Base-by-base conservation (phyloP, 2,888 invertebrate genomes). In the Kuschelorhynchus macadamiae region DNA sequence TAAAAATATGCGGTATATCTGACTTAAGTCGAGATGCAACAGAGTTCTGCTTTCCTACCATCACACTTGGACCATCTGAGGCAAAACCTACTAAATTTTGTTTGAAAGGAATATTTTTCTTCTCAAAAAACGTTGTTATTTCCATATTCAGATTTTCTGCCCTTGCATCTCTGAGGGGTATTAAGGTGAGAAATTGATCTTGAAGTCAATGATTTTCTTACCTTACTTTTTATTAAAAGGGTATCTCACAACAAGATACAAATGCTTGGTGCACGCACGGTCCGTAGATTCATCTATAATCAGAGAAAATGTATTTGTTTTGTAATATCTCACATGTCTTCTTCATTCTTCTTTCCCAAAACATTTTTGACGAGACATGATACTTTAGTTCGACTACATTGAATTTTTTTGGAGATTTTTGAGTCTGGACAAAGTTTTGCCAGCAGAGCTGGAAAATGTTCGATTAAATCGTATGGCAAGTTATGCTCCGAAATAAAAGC, bases 361-460 rank as follows among this genome's bases (percentile, higher is more conserved):
- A 71, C 69, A 46, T 75, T 73, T 56, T 69, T 74, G 16, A 74
- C 69, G 41, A 74, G 70, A 47, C 52, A 50, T 12, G 73, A 71
- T 21, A 67, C 44, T 67, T 74, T 76, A 17, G 71, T 75, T 30
- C 72, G 68, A 32, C 66, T 59, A 52, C 71, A 74, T 55, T 66
- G 59, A 33, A 74, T 70, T 44, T 70, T 70, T 53, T 75, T 72
- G 1, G 70, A 72, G 20, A 72, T 70, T 42, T 75, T 65, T 5
- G 74, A 74, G 67, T 75, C 68, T 14, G 70, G 66, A 63, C 68
- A 69, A 9, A 71, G 53, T 50, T 57, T 68, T 52, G 53, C 61
- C 16, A 75, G 57, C 12, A 73, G 50, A 33, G 57, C 52, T 25
- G 71, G 65, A 21, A 76, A 68, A 70, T 75, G 74, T 16, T 61